Conservation (phyloP, 2,888 invertebrate species). For the Myopa testacea region DNA sequence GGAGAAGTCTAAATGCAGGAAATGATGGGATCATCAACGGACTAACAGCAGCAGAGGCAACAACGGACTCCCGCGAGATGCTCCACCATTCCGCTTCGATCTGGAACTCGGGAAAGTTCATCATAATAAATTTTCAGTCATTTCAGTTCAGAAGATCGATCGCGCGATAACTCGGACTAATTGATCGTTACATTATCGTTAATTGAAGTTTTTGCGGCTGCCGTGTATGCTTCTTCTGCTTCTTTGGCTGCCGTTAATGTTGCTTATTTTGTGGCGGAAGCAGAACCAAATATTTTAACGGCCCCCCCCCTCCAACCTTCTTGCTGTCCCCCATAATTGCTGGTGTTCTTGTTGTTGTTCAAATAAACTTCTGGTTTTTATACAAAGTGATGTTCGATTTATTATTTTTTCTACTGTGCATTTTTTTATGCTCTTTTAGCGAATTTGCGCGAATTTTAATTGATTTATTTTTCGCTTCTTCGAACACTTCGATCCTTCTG, state of each 20-base stretch:
- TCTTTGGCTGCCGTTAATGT: conserved; percentile 1
- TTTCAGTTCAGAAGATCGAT: conserved; percentile 37
- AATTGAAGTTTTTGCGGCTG: conserved; percentile 33
- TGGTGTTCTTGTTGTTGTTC: not conserved
- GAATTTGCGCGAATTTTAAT: conserved; percentile 36
- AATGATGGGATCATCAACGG: conserved; percentile 39
- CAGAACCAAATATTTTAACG: conserved; percentile 8
- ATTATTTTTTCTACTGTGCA: not conserved
- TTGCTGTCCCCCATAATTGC: not conserved
- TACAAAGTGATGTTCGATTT: not conserved
- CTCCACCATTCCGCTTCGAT: not conserved
- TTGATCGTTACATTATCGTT: conserved; percentile 48
- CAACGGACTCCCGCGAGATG: conserved; percentile 1
- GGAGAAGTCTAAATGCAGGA: conserved; percentile 1
- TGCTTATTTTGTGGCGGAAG: conserved; percentile 5
- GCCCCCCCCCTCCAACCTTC: not conserved
- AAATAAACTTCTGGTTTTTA: not conserved
- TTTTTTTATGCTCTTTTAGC: conserved; percentile 30
- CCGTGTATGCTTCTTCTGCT: not conserved
- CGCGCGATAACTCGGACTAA: conserved; percentile 51
- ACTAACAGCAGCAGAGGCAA: conserved; percentile 29
- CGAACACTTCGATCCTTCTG: not conserved
- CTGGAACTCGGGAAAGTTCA: not conserved
- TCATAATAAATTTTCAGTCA: conserved; percentile 32
- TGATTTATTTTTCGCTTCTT: not conserved